phyloP scores from a whole-genome alignment of 2,888 invertebrate genomes.

The Tenodera sinensis region DNA sequence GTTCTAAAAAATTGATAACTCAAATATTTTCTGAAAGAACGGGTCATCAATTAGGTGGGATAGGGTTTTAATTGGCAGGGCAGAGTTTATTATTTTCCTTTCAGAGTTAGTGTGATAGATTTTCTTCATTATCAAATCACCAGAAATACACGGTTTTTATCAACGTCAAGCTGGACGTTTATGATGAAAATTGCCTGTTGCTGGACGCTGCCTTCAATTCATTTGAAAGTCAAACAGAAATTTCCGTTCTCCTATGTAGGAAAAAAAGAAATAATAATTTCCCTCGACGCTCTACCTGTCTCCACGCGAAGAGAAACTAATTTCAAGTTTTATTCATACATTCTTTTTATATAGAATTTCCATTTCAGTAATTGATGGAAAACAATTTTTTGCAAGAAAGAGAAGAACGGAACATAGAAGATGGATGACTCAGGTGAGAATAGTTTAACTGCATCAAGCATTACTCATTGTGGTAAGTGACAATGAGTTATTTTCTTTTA shows the following conservation, averaged over 20 bases:
- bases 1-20: too few relatives aligned
- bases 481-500: too few relatives aligned
- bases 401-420: neutral
- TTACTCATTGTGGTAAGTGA: neutral
- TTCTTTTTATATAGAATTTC: neutral
- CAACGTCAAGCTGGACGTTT: neutral
- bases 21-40: too few relatives aligned
- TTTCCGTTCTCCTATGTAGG: neutral
- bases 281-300: neutral
- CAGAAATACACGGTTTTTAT: neutral
- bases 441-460: neutral
- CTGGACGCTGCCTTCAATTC: neutral
- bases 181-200: neutral
- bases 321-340: neutral
- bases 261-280: neutral
- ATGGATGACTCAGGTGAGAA: neutral
- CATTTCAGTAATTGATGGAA: neutral
- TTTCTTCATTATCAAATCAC: neutral
- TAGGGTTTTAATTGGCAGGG: too few relatives aligned
- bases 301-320: neutral
- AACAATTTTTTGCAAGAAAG: neutral
- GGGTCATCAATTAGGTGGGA: too few relatives aligned
- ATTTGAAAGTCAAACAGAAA: neutral
- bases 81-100: too few relatives aligned
- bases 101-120: neutral